phyloP scores from a whole-genome alignment of 2,113 vertebrate genomes.

The Semicossyphus pulcher region DNA sequence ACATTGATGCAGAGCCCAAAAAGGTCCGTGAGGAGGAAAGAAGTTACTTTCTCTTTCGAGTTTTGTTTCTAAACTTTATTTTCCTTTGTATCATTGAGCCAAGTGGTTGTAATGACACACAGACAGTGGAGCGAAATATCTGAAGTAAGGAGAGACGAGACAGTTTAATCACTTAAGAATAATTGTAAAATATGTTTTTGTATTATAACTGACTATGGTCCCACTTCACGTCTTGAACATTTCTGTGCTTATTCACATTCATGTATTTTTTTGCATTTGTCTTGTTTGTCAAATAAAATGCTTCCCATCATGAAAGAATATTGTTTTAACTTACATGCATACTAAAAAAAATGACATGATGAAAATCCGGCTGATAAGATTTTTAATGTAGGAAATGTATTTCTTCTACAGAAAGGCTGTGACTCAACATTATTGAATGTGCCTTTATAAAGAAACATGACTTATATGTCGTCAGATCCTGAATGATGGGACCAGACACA shows the following conservation, averaged over 20 bases:
- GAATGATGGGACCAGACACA: too few species aligned
- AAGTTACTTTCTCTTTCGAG: slow-evolving; percentile 25
- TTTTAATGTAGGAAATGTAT: too few species aligned
- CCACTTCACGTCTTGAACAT: slow-evolving; percentile 32
- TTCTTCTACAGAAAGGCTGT: too few species aligned
- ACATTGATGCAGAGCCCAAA: slow-evolving; percentile 35
- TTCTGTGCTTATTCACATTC: slow-evolving; percentile 35
- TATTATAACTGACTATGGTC: slow-evolving; percentile 8
- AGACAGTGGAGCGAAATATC: slow-evolving; percentile 67
- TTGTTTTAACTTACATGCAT: neutral
- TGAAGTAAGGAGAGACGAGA: slow-evolving; percentile 56
- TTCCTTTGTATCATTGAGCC: neutral
- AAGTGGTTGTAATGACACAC: slow-evolving; percentile 66
- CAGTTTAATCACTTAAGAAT: neutral
- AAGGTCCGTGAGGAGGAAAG: slow-evolving; percentile 6
- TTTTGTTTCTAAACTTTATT: slow-evolving; percentile 5
- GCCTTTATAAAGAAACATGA: too few species aligned
- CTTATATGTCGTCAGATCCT: too few species aligned
- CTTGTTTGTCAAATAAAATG: slow-evolving; percentile 57
- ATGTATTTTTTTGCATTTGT: slow-evolving; percentile 49
- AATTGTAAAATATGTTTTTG: slow-evolving; percentile 47
- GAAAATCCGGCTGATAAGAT: too few species aligned
- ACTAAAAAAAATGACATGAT: neutral
- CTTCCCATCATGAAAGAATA: neutral
- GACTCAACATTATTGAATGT: too few species aligned